phyloP scores from a whole-genome alignment of 2,888 invertebrate species.

The Drosophila emarginata region DNA sequence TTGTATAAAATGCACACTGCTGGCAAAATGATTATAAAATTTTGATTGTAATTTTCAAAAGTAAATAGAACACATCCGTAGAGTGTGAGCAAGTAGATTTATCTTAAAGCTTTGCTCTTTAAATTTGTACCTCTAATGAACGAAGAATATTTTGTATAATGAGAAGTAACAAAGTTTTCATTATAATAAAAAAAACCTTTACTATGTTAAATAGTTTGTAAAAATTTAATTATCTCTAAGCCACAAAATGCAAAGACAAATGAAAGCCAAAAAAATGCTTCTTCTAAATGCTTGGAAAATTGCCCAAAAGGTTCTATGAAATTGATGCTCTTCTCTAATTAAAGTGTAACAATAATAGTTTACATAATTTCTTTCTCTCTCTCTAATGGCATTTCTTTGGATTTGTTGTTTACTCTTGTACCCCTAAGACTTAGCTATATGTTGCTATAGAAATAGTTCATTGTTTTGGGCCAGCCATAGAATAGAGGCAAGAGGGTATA shows the following conservation, averaged over 20 bases:
- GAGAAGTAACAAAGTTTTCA: not conserved
- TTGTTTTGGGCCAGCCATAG: not conserved
- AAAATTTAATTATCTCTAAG: too few relatives aligned
- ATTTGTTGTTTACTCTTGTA: not conserved
- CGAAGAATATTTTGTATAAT: not conserved
- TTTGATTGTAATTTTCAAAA: constrained; percentile 3
- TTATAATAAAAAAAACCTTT: too few relatives aligned
- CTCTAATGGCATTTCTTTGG: not conserved
- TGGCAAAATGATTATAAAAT: not conserved
- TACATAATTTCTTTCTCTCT: not conserved
- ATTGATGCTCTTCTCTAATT: too few relatives aligned
- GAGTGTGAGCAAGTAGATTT: not conserved
- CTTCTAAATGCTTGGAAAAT: too few relatives aligned
- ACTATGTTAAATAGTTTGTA: too few relatives aligned
- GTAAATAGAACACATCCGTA: not conserved
- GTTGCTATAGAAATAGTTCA: not conserved
- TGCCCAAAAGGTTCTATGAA: too few relatives aligned
- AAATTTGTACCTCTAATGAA: too few relatives aligned
- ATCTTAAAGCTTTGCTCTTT: not conserved
- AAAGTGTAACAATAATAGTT: too few relatives aligned
- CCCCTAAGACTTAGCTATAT: not conserved
- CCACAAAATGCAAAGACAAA: too few relatives aligned
- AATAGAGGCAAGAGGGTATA: not conserved
- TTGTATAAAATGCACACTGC: not conserved
- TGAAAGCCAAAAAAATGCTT: too few relatives aligned